Evolutionary conservation across 2,797 vertebrate species (phyloP).

Genomic region (Ceyx erithaca): DNA sequence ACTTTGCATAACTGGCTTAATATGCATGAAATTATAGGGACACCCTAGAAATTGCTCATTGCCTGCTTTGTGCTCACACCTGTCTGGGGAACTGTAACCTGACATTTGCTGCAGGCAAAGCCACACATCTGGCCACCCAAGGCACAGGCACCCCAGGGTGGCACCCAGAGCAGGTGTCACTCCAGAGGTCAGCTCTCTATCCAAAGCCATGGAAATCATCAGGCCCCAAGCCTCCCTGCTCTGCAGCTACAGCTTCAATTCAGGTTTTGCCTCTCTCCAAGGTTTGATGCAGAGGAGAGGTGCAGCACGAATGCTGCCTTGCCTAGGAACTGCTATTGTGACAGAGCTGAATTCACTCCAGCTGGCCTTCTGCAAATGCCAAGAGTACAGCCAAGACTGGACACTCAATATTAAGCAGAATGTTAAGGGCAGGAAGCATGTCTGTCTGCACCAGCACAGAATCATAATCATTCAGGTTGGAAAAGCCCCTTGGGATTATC

Average conservation of each 20-base stretch:
- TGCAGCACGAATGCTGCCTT: not conserved
- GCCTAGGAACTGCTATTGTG: conserved; percentile 2
- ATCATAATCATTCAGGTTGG: too few species aligned
- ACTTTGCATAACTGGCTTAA: conserved; percentile 55
- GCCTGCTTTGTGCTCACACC: conserved; percentile 14
- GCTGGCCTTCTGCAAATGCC: conserved; percentile 29
- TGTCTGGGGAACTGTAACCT: not conserved
- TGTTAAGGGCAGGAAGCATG: not conserved
- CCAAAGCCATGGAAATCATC: not conserved
- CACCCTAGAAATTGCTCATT: conserved; percentile 23
- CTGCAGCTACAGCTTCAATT: not conserved
- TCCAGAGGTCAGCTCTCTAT: not conserved
- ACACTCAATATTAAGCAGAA: conserved; percentile 26
- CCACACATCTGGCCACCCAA: not conserved
- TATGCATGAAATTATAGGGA: conserved; percentile 60
- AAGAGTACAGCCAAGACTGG: conserved; percentile 10
- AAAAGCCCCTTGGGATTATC: too few species aligned
- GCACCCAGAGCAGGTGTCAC: not conserved
- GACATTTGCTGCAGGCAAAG: not conserved
- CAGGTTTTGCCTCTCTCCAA: not conserved
- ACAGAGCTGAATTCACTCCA: conserved; percentile 12
- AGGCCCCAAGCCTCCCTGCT: not conserved
- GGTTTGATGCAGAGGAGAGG: not conserved
- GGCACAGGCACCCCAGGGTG: fast-evolving
- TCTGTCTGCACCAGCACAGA: not conserved